Percentiles rank a stretch among this genome's conserved stretches.
These are phyloP conservation scores for Cavia aperea DNA, from an alignment of 2,113 vertebrate genomes.

Conservation along the genomic window DNA sequence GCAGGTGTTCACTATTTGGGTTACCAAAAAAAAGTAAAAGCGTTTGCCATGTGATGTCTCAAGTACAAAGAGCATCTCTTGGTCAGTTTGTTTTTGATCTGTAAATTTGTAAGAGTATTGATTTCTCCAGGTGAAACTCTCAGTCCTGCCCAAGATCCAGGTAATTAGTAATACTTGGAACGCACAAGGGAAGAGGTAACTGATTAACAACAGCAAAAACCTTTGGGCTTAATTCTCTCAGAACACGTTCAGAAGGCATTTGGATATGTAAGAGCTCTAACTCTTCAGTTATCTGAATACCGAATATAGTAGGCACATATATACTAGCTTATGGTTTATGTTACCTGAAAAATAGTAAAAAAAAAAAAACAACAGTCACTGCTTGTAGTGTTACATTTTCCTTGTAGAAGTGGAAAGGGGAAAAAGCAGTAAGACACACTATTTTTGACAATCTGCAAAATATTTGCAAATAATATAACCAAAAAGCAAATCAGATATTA, in stretches of 20 bases:
- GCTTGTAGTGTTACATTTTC: background rate
- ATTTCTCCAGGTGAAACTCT: background rate
- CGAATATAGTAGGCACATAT: background rate
- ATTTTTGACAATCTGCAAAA: background rate
- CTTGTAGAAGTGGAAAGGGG: background rate
- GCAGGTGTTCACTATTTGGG: background rate
- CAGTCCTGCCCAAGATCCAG: background rate
- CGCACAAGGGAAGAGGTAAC: background rate
- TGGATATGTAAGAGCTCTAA: background rate
- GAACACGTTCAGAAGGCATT: background rate
- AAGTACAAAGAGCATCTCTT: background rate
- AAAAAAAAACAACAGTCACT: background rate
- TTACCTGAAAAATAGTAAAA: background rate
- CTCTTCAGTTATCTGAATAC: background rate
- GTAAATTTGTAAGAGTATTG: background rate
- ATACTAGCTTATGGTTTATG: background rate
- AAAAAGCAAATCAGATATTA: background rate
- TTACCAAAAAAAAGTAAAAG: constrained; percentile 1
- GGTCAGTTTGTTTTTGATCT: background rate
- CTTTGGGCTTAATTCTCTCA: background rate
- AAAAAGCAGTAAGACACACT: background rate
- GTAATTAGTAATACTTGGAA: background rate
- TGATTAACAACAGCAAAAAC: background rate
- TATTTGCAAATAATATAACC: constrained; percentile 9
- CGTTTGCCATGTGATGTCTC: background rate